Evolutionary conservation across 2,888 invertebrate species (phyloP).

Genomic region (Caenorhabditis sulstoni): DNA sequence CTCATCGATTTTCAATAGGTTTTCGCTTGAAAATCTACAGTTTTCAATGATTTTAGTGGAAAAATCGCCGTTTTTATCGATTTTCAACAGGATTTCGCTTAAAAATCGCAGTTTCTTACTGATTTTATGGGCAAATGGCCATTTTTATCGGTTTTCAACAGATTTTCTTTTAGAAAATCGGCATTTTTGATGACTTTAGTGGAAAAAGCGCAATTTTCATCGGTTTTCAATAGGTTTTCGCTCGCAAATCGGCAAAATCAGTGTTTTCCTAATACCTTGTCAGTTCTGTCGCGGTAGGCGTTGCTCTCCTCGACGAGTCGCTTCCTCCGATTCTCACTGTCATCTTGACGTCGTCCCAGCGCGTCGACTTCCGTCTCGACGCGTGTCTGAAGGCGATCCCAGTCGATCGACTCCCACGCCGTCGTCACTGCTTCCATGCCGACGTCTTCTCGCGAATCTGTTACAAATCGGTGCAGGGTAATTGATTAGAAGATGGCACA

Average conservation of each 20-base stretch:
- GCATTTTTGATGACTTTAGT: not conserved
- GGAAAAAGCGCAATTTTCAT: no score
- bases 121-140: no score
- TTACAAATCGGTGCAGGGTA: not conserved
- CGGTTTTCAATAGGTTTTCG: no score
- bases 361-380: constrained; percentile 66
- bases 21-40: no score
- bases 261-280: constrained; percentile 67
- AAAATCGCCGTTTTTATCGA: no score
- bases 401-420: constrained; percentile 66
- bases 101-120: no score
- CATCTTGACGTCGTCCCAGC: constrained; percentile 64
- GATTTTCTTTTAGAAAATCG: not conserved
- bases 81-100: no score
- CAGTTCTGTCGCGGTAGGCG: constrained; percentile 64
- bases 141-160: not conserved
- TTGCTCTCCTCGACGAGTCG: constrained; percentile 67
- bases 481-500: not conserved
- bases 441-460: not conserved
- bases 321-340: constrained; percentile 56
- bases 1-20: no score
- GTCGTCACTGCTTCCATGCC: constrained; percentile 63
- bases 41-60: no score
- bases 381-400: constrained; percentile 69
- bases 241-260: no score